Evolutionary conservation across 2,888 invertebrate species (phyloP).

Genomic region (Mythimna albipuncta): DNA sequence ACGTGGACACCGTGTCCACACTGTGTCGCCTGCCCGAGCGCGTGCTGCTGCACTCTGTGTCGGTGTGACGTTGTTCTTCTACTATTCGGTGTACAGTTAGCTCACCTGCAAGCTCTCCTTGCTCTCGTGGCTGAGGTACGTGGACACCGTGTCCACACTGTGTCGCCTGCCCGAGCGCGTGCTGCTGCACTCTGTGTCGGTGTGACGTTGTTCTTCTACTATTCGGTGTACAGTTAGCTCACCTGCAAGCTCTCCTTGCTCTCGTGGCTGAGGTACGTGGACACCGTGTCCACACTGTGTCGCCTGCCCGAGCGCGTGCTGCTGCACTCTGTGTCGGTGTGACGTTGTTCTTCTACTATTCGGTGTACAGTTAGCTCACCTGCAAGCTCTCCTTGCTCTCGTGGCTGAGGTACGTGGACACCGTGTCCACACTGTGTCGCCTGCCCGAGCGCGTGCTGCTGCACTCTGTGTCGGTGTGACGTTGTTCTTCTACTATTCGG

Average conservation of each 20-base stretch:
- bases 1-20: slow-evolving; percentile 97
- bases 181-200: slow-evolving; percentile 93
- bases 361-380: slow-evolving; percentile 66
- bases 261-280: slow-evolving; percentile 96
- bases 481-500: slow-evolving; percentile 69
- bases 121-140: slow-evolving; percentile 96
- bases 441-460: slow-evolving; percentile 94
- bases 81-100: slow-evolving; percentile 56
- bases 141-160: slow-evolving; percentile 96
- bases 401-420: slow-evolving; percentile 96
- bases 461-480: slow-evolving; percentile 92
- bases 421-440: slow-evolving; percentile 96
- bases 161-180: slow-evolving; percentile 95
- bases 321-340: slow-evolving; percentile 92
- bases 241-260: slow-evolving; percentile 93
- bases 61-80: slow-evolving; percentile 86
- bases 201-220: slow-evolving; percentile 79
- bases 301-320: slow-evolving; percentile 94
- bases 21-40: slow-evolving; percentile 95
- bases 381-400: slow-evolving; percentile 93
- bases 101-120: slow-evolving; percentile 91
- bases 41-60: slow-evolving; percentile 93
- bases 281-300: slow-evolving; percentile 96
- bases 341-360: slow-evolving; percentile 74
- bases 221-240: neutral